phyloP scores from a whole-genome alignment of 2,797 vertebrate genomes.

The Pseudocheirus occidentalis region DNA sequence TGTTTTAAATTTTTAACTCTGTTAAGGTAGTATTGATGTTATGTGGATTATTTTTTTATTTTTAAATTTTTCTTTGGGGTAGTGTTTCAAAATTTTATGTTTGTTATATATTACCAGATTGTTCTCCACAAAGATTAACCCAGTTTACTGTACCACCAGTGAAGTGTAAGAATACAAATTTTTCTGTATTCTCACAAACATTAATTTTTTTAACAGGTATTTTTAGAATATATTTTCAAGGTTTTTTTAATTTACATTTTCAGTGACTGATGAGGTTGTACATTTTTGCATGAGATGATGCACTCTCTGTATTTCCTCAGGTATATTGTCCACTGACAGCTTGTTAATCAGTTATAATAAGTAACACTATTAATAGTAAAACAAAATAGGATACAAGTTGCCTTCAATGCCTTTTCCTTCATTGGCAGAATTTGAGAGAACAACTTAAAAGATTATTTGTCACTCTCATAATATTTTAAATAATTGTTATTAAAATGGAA shows the following conservation, averaged over 20 bases:
- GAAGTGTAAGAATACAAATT: not conserved
- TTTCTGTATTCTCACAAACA: not conserved
- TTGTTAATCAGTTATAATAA: not conserved
- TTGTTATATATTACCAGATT: not conserved
- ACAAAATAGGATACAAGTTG: not conserved
- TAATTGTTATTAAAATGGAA: constrained; percentile 43
- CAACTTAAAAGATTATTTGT: not conserved
- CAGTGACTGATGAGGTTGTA: not conserved
- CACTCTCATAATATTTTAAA: constrained; percentile 41
- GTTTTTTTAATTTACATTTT: not conserved
- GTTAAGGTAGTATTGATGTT: not conserved
- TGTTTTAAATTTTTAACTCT: constrained; percentile 1
- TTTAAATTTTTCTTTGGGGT: not conserved
- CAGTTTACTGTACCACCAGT: not conserved
- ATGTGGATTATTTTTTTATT: not conserved
- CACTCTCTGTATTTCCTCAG: not conserved
- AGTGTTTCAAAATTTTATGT: not conserved
- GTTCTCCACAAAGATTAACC: not conserved
- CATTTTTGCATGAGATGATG: not conserved
- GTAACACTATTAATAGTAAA: not conserved
- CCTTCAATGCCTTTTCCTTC: not conserved
- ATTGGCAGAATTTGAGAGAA: constrained; percentile 42
- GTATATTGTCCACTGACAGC: not conserved
- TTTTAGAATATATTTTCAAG: not conserved
- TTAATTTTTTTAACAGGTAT: not conserved